Evolutionary conservation across 2,797 vertebrate species (phyloP).

Genomic region (Karalla daura): DNA sequence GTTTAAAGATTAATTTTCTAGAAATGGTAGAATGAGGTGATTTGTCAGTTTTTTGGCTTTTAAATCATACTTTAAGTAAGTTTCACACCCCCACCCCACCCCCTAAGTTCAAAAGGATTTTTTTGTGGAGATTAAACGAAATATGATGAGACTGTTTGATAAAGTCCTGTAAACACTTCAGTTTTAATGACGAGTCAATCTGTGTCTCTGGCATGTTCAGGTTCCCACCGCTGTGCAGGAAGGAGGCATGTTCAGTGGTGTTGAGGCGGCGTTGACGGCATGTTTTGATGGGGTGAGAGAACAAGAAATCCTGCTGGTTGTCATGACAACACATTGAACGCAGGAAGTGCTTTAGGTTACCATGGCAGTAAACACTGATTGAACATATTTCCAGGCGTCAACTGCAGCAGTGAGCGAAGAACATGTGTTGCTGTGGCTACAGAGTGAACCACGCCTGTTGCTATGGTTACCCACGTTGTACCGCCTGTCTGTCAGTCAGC

Average conservation of each 20-base stretch:
- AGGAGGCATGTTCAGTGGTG: constrained; percentile 69
- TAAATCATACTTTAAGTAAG: too few species aligned
- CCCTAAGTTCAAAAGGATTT: too few species aligned
- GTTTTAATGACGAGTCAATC: too few species aligned
- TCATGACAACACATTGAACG: not conserved
- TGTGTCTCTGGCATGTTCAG: constrained; percentile 67
- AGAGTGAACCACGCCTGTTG: constrained; percentile 84
- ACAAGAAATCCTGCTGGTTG: not conserved
- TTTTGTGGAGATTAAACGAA: too few species aligned
- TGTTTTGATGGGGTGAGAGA: constrained; percentile 79
- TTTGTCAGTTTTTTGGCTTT: too few species aligned
- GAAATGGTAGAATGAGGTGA: too few species aligned
- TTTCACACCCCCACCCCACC: too few species aligned
- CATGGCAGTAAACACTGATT: too few species aligned
- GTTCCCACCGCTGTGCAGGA: constrained; percentile 86
- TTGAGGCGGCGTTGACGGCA: constrained; percentile 80
- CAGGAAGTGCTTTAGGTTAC: too few species aligned
- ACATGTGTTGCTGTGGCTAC: constrained; percentile 87
- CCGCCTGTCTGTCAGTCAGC: constrained; percentile 80
- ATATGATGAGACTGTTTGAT: too few species aligned
- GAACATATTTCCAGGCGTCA: constrained; percentile 71
- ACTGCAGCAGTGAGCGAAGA: constrained; percentile 72
- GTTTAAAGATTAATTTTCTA: too few species aligned
- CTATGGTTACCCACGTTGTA: constrained; percentile 87
- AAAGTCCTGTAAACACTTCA: too few species aligned